Evolutionary conservation across 2,888 invertebrate genomes (phyloP).

Genomic region (Creontiades dilutus): DNA sequence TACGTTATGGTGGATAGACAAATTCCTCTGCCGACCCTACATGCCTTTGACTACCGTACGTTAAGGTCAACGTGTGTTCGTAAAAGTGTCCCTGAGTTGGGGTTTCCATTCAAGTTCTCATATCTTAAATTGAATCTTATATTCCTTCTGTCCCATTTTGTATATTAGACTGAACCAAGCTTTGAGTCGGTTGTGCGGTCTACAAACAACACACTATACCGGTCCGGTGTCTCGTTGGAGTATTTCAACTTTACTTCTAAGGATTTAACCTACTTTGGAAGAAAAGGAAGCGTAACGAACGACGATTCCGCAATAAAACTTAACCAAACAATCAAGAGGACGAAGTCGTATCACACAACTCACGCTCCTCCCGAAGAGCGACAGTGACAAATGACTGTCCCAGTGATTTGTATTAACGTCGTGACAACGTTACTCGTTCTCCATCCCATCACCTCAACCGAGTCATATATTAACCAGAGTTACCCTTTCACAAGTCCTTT

Average conservation of each 20-base stretch:
- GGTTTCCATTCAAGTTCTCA: too few species aligned
- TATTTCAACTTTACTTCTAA: neutral
- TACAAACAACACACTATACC: too few species aligned
- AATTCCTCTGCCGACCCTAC: too few species aligned
- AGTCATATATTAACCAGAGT: slow-evolving; percentile 4
- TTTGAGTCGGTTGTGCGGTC: too few species aligned
- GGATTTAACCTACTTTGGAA: neutral
- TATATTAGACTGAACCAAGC: too few species aligned
- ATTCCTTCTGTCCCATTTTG: too few species aligned
- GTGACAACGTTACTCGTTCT: slow-evolving; percentile 9
- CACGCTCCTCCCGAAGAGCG: slow-evolving; percentile 4
- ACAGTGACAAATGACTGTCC: slow-evolving; percentile 18
- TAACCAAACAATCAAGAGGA: neutral
- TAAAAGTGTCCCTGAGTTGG: too few species aligned
- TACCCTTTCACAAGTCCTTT: neutral
- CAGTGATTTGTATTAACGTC: slow-evolving; percentile 9
- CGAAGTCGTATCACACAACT: slow-evolving; percentile 26
- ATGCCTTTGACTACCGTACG: too few species aligned
- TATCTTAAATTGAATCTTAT: too few species aligned
- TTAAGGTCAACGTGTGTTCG: too few species aligned
- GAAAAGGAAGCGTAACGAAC: neutral
- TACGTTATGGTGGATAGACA: too few species aligned
- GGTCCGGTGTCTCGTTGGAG: too few species aligned
- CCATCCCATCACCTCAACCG: neutral
- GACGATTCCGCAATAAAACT: neutral